These are phyloP conservation scores for Drosophila engyochracea DNA, from an alignment of 2,888 invertebrate genomes.

Conservation along the genomic window DNA sequence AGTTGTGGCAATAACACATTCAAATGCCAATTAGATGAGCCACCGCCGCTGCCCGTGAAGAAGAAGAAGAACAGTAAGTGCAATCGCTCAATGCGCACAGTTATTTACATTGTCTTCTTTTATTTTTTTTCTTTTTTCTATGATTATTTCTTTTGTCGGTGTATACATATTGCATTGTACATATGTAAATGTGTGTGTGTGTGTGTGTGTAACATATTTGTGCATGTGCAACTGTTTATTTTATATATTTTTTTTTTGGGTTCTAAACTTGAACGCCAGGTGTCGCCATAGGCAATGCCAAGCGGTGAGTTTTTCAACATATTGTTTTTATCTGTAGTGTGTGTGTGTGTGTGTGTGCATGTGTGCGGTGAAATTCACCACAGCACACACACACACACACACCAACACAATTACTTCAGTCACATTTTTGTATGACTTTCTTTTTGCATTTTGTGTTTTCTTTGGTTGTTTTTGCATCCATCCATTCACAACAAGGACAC, in stretches of 20 bases:
- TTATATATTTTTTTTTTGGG: conserved; percentile 17
- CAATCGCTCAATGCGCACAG: conserved; percentile 58
- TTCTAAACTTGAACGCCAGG: conserved; percentile 48
- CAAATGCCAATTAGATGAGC: conserved; percentile 87
- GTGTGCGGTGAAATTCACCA: not conserved
- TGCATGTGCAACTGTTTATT: conserved; percentile 33
- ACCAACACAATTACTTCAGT: conserved; percentile 4
- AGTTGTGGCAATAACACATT: conserved; percentile 63
- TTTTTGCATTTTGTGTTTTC: conserved; percentile 21
- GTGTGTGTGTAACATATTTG: conserved; percentile 20
- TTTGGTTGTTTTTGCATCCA: conserved; percentile 33
- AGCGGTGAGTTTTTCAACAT: conserved; percentile 58
- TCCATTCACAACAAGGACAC: conserved; percentile 40
- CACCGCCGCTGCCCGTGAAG: conserved; percentile 96
- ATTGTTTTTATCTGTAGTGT: conserved; percentile 14
- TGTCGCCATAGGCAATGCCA: conserved; percentile 50
- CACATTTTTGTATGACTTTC: conserved; percentile 5
- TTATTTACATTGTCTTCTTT: conserved; percentile 65
- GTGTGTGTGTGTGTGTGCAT: conserved; percentile 5
- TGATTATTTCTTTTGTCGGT: conserved; percentile 34
- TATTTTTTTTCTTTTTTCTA: conserved; percentile 34
- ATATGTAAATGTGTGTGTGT: conserved; percentile 22
- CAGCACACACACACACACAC: not conserved
- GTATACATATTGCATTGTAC: conserved; percentile 38
- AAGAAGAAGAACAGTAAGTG: conserved; percentile 98